Conservation (phyloP, 2,888 invertebrate genomes). For the Chrysomela aeneicollis region DNA sequence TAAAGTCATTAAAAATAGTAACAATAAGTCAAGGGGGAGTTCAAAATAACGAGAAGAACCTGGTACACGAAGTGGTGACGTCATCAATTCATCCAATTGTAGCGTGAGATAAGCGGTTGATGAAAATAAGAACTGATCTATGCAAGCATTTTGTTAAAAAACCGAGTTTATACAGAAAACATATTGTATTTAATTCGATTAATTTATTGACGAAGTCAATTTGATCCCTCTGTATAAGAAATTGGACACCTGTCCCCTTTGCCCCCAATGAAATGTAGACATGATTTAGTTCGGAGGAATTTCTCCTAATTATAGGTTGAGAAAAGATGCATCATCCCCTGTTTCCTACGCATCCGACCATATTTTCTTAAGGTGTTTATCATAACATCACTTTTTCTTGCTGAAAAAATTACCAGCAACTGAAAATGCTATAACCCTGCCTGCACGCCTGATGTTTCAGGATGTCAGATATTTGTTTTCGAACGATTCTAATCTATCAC, state of each 20-base stretch:
- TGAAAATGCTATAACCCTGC: neutral
- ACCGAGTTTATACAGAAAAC: too few relatives aligned
- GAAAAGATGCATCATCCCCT: constrained; percentile 30
- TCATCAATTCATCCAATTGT: too few relatives aligned
- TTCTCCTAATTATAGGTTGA: constrained; percentile 24
- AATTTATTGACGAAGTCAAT: too few relatives aligned
- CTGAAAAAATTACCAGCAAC: constrained; percentile 28
- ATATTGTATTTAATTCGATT: too few relatives aligned
- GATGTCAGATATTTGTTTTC: constrained; percentile 2
- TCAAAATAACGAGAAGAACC: too few relatives aligned
- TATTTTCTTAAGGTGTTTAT: constrained; percentile 35
- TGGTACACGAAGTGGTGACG: too few relatives aligned
- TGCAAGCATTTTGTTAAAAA: too few relatives aligned
- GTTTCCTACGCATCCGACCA: constrained; percentile 20
- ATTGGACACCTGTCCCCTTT: neutral
- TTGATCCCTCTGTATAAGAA: too few relatives aligned
- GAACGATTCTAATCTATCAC: neutral
- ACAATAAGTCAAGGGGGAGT: too few relatives aligned
- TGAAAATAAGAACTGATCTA: too few relatives aligned
- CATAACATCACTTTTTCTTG: constrained; percentile 28
- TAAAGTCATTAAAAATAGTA: too few relatives aligned
- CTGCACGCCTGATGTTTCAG: neutral
- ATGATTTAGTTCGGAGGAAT: constrained; percentile 3
- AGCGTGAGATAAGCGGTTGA: too few relatives aligned
- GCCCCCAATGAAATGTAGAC: neutral